A percentile compares a stretch with the other conserved stretches of the same genome.
These are phyloP conservation scores for Antennarius maculatus DNA, from an alignment of 2,797 vertebrate genomes.

Conservation along the genomic window DNA sequence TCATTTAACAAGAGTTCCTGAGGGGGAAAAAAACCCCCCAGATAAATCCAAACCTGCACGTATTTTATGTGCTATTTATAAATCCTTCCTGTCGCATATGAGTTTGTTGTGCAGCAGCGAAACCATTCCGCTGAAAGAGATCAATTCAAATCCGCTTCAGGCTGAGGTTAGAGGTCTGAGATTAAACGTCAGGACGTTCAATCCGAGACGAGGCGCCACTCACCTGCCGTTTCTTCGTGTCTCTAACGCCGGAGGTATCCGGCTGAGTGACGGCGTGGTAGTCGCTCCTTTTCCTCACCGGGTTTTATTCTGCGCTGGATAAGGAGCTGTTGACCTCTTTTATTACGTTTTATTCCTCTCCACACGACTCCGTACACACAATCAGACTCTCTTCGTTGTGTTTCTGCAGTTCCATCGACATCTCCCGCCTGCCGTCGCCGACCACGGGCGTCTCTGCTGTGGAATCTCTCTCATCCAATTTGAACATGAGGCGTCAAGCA, in stretches of 20 bases:
- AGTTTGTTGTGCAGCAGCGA: constrained; percentile 6
- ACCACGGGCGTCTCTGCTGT: constrained; percentile 83
- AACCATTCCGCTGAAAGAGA: constrained; percentile 13
- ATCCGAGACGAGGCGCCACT: neutral
- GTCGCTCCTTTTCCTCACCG: neutral
- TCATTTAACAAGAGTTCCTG: too few species aligned
- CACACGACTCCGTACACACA: too few species aligned
- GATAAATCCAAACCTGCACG: neutral
- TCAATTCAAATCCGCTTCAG: constrained; percentile 9
- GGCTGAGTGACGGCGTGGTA: constrained; percentile 15
- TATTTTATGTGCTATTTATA: constrained; percentile 20
- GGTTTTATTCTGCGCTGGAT: too few species aligned
- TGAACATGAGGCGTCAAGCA: constrained; percentile 80
- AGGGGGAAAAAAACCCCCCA: too few species aligned
- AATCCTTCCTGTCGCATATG: neutral
- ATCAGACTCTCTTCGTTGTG: constrained; percentile 7
- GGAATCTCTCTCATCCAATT: constrained; percentile 80
- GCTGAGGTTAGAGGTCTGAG: constrained; percentile 10
- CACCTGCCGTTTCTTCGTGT: constrained; percentile 7
- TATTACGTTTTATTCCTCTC: too few species aligned
- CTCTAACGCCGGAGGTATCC: constrained; percentile 8
- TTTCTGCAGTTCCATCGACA: constrained; percentile 89
- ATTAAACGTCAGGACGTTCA: constrained; percentile 26
- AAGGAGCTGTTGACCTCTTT: too few species aligned
- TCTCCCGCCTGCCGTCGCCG: constrained; percentile 92